Conservation (phyloP, 1,140 invertebrate species). For the Cotesia vestalis region DNA sequence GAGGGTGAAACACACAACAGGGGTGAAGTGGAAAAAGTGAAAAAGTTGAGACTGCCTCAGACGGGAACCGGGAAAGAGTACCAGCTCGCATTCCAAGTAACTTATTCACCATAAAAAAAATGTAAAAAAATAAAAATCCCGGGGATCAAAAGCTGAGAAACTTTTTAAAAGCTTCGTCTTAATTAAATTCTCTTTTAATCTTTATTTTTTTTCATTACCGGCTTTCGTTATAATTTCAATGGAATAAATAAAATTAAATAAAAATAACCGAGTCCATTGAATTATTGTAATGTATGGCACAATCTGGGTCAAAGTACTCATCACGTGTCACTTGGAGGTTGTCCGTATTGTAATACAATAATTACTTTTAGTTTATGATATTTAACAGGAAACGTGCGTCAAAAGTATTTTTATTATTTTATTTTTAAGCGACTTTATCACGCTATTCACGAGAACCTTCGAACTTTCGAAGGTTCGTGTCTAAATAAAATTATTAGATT, state of each 20-base stretch:
- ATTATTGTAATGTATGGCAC: no score
- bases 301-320: no score
- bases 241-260: neutral
- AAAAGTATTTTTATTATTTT: neutral
- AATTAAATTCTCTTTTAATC: conserved; percentile 32
- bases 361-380: neutral
- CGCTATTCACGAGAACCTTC: no score
- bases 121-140: conserved; percentile 7
- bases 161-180: conserved; percentile 35
- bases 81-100: conserved; percentile 38
- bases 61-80: conserved; percentile 39
- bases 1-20: conserved; percentile 7
- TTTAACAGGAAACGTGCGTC: neutral
- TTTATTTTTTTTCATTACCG: neutral
- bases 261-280: no score
- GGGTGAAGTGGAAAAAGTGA: conserved; percentile 41
- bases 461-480: no score
- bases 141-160: conserved; percentile 31
- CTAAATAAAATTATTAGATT: no score
- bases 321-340: no score
- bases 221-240: no score
- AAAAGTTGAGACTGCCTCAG: conserved; percentile 43
- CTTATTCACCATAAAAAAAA: conserved; percentile 7
- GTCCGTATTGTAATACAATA: no score
- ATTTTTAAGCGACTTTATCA: no score